Base-by-base conservation (phyloP, 30 jellyfish, hydroid and myxozoan genomes). In the Aurelia aurita region DNA sequence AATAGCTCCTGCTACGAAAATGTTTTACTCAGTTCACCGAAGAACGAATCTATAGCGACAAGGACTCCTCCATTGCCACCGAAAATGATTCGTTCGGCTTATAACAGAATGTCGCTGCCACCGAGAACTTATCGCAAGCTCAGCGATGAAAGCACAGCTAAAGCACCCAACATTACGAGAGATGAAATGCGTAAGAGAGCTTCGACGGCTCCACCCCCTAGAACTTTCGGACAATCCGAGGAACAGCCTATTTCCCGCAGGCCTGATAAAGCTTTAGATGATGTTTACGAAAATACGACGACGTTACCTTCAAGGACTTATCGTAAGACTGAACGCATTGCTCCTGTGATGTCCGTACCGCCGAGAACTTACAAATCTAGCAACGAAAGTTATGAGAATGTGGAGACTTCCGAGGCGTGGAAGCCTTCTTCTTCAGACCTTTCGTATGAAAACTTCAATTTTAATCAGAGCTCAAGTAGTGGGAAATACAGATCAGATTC, bases 351-450 rank as follows among this genome's bases (percentile, higher is more conserved):
- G 61, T 27, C 80, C 10, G 80, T 81, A 16, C 91, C 84, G 7
- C 85, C 91, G 26, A 68, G 82, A 69, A 69, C 93, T 13, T 83
- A 83, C 81, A 39, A 58, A 45, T 15, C 23, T 20, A 31, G 25
- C 18, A 22, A 19, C 19, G 28, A 19, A 13, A 35, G 79, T 59
- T 72, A 69, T 46, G 93, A 71, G 46, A 83, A 83, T 72, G 44
- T 70, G 2, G 87, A 70, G 9, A 0, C 62, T 35, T 0, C 51
- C n/a, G 58, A 16, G 4, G 46, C 10, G 20, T 12, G 19, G 25
- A 22, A 55, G 28, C 29, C 70, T 28, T 34, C 69, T 19, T 60
- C 88, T 1, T 58, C 76, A 4, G 46, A 44, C 13, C 51, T 68
- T 6, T 77, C 79, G 47, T 60, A 77, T 19, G 88, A 77, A 77